Conservation (phyloP, 2,888 invertebrate species). For the Sphaerophoria taeniata region DNA sequence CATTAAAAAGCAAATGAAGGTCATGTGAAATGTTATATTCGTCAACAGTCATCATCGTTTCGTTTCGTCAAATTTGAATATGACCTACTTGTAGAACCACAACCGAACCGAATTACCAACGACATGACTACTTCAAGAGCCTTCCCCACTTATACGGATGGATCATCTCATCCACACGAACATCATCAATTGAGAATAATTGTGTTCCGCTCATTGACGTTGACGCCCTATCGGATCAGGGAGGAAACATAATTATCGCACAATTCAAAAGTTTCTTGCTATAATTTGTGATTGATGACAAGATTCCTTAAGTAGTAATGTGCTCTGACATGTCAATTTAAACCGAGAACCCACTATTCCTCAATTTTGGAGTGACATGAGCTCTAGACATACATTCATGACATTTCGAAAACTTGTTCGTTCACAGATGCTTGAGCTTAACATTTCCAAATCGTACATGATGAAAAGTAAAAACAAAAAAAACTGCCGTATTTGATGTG, state of each 20-base stretch:
- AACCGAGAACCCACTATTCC: constrained; percentile 22
- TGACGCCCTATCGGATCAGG: constrained; percentile 23
- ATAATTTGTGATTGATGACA: constrained; percentile 50
- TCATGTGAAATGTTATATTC: constrained; percentile 13
- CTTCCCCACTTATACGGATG: background rate
- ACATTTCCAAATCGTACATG: background rate
- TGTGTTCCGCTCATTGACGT: constrained; percentile 6
- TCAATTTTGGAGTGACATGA: background rate
- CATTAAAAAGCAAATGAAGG: constrained; percentile 1
- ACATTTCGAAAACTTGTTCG: constrained; percentile 17
- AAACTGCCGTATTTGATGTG: constrained; percentile 14
- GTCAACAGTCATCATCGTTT: too few species aligned
- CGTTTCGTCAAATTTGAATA: constrained; percentile 7
- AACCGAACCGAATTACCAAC: background rate
- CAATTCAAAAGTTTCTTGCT: constrained; percentile 41
- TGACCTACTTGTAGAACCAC: constrained; percentile 19
- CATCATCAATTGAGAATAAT: constrained; percentile 10
- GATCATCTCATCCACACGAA: constrained; percentile 1
- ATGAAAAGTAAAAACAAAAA: background rate
- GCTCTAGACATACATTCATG: constrained; percentile 19
- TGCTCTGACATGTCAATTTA: constrained; percentile 40
- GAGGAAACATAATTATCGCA: constrained; percentile 46
- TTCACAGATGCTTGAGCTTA: constrained; percentile 20
- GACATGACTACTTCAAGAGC: background rate
- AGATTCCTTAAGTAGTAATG: constrained; percentile 14